Evolutionary conservation across 1,140 invertebrate species (phyloP).

Genomic region (Apocrypta bakeri): DNA sequence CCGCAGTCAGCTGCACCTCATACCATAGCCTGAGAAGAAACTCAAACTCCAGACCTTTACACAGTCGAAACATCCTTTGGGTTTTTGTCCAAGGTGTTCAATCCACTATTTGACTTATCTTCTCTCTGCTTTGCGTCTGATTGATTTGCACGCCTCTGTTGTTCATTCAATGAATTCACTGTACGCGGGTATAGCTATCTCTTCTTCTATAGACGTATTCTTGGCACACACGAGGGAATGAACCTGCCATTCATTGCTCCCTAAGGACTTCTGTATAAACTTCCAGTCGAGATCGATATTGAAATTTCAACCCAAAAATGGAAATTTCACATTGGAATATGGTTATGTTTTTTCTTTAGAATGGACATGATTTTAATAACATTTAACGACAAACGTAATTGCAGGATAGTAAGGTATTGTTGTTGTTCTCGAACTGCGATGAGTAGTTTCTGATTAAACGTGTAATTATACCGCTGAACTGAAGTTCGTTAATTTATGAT

Average conservation of each 20-base stretch:
- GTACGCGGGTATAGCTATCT: not conserved
- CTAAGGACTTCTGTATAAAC: not conserved
- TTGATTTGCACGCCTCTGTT: slow-evolving; percentile 10
- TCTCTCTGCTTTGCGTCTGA: not conserved
- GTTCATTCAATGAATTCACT: slow-evolving; percentile 2
- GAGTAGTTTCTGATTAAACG: not conserved
- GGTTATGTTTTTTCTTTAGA: not conserved
- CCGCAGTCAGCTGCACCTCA: not conserved
- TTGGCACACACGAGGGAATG: slow-evolving; percentile 13
- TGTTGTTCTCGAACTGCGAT: too few species aligned
- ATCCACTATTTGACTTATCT: slow-evolving; percentile 25
- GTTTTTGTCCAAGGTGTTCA: too few species aligned
- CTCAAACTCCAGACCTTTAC: slow-evolving; percentile 9
- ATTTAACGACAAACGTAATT: too few species aligned
- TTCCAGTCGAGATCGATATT: not conserved
- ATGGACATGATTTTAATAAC: too few species aligned
- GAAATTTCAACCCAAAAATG: not conserved
- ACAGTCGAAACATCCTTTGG: not conserved
- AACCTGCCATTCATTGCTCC: slow-evolving; percentile 22
- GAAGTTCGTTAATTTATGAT: too few species aligned
- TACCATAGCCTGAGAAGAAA: not conserved
- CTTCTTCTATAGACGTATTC: not conserved
- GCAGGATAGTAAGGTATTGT: too few species aligned
- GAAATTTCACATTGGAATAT: slow-evolving; percentile 1
- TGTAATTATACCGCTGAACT: not conserved